Conservation (phyloP, 2,113 vertebrate genomes). For the Xiphias gladius region DNA sequence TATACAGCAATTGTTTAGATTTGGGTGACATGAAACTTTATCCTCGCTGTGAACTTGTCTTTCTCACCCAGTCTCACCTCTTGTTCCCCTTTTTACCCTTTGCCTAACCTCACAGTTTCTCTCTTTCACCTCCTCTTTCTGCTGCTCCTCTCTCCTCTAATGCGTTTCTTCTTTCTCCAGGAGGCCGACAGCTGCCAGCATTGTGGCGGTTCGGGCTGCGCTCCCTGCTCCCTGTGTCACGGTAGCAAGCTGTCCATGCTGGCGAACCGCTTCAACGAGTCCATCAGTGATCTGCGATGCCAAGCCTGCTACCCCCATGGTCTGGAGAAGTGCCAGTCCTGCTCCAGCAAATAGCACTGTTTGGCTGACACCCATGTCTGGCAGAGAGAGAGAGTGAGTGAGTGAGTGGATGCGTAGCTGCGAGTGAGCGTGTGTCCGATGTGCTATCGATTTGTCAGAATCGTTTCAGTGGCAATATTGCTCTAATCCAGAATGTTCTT, state of each 20-base stretch:
- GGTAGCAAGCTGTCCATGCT: constrained; percentile 99
- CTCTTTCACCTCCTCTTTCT: constrained; percentile 7
- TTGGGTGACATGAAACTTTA: neutral
- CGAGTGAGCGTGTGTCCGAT: constrained; percentile 34
- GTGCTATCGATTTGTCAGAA: constrained; percentile 54
- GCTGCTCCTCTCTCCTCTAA: constrained; percentile 38
- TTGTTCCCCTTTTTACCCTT: constrained; percentile 20
- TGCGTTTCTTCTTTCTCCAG: constrained; percentile 79
- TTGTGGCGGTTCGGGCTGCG: constrained; percentile 91
- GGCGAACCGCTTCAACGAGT: constrained; percentile 96
- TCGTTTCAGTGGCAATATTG: constrained; percentile 57
- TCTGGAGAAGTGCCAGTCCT: constrained; percentile 90
- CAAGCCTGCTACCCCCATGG: constrained; percentile 94
- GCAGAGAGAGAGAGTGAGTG: constrained; percentile 32
- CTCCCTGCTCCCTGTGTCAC: constrained; percentile 95
- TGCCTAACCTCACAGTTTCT: constrained; percentile 37
- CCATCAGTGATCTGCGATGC: constrained; percentile 92
- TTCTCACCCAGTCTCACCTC: neutral
- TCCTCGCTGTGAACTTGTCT: neutral
- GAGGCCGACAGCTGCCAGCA: constrained; percentile 84
- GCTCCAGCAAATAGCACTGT: constrained; percentile 78
- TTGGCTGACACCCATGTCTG: constrained; percentile 62
- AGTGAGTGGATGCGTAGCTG: constrained; percentile 36
- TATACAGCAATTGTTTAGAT: neutral
- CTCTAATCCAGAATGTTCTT: constrained; percentile 71